Evolutionary conservation across 2,113 vertebrate genomes (phyloP).

Genomic region (Coregonus clupeaformis): DNA sequence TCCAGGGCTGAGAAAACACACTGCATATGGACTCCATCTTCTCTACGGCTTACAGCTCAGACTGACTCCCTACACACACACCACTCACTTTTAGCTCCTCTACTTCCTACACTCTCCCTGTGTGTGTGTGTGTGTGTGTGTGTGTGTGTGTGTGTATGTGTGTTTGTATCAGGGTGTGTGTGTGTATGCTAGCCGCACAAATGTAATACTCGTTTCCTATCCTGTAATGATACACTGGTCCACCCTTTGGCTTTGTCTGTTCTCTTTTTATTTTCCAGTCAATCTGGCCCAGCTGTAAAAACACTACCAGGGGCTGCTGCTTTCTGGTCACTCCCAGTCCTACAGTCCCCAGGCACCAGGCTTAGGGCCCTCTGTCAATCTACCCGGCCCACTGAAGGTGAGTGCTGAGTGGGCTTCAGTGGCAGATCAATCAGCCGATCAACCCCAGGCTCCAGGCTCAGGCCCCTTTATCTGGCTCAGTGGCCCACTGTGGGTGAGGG

Average conservation of each 20-base stretch:
- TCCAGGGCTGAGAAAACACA: conserved; percentile 69
- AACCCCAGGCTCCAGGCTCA: no score
- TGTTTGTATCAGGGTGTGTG: background rate
- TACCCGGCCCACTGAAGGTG: no score
- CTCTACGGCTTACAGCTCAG: conserved; percentile 30
- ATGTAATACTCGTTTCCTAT: conserved; percentile 4
- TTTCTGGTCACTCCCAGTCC: no score
- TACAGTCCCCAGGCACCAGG: no score
- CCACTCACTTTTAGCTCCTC: background rate
- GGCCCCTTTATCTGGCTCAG: no score
- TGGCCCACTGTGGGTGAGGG: no score
- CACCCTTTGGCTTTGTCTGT: conserved; percentile 51
- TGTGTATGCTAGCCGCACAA: conserved; percentile 1
- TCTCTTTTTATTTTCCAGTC: conserved; percentile 69
- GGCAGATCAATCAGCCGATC: no score
- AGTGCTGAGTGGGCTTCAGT: no score
- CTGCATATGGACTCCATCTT: conserved; percentile 73
- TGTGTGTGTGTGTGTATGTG: no score
- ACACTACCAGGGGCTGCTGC: conserved; percentile 56
- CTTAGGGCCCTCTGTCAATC: no score
- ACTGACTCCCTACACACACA: conserved; percentile 43
- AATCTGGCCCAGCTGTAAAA: conserved; percentile 90
- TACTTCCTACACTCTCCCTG: background rate
- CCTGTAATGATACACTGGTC: conserved; percentile 39
- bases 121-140: no score